Conservation (phyloP, 2,888 invertebrate genomes). For the Mythimna loreyi region DNA sequence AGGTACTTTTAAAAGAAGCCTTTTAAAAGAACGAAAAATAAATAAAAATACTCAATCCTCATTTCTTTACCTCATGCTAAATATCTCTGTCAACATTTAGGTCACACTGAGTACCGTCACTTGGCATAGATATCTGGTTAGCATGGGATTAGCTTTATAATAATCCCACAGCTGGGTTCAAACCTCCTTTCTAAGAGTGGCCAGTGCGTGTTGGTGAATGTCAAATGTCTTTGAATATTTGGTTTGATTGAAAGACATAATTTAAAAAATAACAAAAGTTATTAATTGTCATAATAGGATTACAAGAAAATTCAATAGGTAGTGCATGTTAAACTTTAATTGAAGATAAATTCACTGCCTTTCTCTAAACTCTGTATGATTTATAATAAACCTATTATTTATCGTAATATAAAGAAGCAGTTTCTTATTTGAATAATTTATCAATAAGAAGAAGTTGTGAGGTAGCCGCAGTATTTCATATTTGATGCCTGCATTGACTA, state of each 20-base stretch:
- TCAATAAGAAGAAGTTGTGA: background rate
- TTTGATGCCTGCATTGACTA: background rate
- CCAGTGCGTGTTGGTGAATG: too few relatives aligned
- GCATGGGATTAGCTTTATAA: too few relatives aligned
- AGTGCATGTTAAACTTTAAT: conserved; percentile 4
- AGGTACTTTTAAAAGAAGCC: too few relatives aligned
- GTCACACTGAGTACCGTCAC: too few relatives aligned
- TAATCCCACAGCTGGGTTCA: too few relatives aligned
- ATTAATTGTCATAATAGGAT: conserved; percentile 3
- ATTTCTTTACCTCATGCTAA: too few relatives aligned
- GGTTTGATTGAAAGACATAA: background rate
- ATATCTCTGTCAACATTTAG: too few relatives aligned
- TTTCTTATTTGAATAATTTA: conserved; percentile 20
- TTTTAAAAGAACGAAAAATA: too few relatives aligned
- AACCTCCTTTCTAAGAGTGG: too few relatives aligned
- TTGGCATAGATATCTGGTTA: too few relatives aligned
- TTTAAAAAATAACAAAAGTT: background rate
- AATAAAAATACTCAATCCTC: too few relatives aligned
- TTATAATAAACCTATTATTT: conserved; percentile 27
- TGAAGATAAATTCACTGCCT: conserved; percentile 24
- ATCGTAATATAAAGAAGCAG: conserved; percentile 1
- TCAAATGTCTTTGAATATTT: too few relatives aligned
- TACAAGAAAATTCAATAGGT: background rate
- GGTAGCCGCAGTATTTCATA: background rate
- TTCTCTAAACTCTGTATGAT: conserved; percentile 25